A percentile compares a stretch with the other conserved stretches of the same genome.
Conservation (phyloP, 1,140 invertebrate genomes). For the Penaeus vannamei region DNA sequence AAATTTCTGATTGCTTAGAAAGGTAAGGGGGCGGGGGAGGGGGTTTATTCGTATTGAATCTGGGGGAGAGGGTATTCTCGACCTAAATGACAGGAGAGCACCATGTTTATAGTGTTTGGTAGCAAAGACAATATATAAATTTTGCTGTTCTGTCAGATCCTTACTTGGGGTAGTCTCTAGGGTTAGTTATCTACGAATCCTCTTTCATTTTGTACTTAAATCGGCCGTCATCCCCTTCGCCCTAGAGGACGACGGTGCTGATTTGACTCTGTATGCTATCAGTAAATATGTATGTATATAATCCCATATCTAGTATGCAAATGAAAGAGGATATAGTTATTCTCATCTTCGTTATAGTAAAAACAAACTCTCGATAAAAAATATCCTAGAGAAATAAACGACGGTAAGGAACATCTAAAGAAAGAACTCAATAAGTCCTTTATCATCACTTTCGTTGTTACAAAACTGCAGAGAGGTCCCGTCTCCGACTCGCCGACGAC, state of each 20-base stretch:
- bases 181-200: slow-evolving; percentile 33
- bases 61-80: slow-evolving; percentile 50
- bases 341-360: slow-evolving; percentile 23
- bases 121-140: slow-evolving; percentile 42
- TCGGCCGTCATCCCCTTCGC: neutral
- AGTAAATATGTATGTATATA: slow-evolving; percentile 25
- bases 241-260: neutral
- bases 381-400: neutral
- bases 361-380: slow-evolving; percentile 1
- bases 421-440: slow-evolving; percentile 32
- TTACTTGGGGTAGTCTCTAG: neutral
- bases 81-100: slow-evolving; percentile 58
- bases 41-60: slow-evolving; percentile 46
- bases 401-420: slow-evolving; percentile 8
- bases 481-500: too few relatives aligned
- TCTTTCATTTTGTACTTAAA: slow-evolving; percentile 47
- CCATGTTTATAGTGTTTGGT: slow-evolving; percentile 49
- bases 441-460: slow-evolving; percentile 39
- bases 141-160: slow-evolving; percentile 35
- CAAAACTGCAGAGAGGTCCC: slow-evolving; percentile 8
- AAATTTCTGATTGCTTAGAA: slow-evolving; percentile 60
- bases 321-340: slow-evolving; percentile 45
- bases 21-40: slow-evolving; percentile 1
- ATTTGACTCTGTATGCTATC: slow-evolving; percentile 26
- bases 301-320: slow-evolving; percentile 37